These are phyloP conservation scores for Oncorhynchus mykiss DNA, from an alignment of 2,113 vertebrate species.

Conservation along the genomic window DNA sequence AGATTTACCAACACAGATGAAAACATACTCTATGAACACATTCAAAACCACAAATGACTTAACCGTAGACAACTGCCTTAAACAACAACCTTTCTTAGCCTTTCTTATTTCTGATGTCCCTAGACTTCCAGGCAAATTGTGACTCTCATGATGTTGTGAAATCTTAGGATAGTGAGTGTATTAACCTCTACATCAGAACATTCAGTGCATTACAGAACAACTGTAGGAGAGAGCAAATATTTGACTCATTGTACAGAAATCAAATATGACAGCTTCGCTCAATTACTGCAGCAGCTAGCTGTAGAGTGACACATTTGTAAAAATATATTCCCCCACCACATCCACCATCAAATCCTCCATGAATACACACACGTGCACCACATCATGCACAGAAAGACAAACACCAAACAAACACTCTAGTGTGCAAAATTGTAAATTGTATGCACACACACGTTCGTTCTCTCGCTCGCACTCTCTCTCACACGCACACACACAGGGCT, in stretches of 20 bases:
- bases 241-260: constrained; percentile 15
- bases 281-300: constrained; percentile 15
- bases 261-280: constrained; percentile 35
- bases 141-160: too few species aligned
- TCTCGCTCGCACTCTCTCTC: constrained; percentile 18
- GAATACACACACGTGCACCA: constrained; percentile 55
- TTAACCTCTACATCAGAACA: too few species aligned
- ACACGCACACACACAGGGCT: constrained; percentile 47
- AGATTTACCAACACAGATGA: too few species aligned
- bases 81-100: too few species aligned
- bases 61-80: too few species aligned
- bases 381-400: constrained; percentile 4
- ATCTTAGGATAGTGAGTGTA: too few species aligned
- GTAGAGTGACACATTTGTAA: constrained; percentile 34
- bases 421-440: neutral
- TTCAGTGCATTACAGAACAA: too few species aligned
- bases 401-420: constrained; percentile 51
- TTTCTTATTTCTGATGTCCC: too few species aligned
- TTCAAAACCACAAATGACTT: too few species aligned
- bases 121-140: too few species aligned
- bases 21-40: too few species aligned
- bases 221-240: constrained; percentile 1
- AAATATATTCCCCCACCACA: constrained; percentile 51
- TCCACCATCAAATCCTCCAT: constrained; percentile 58
- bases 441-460: constrained; percentile 31